Evolutionary conservation across 2,888 invertebrate genomes (phyloP).

Genomic region (Magallana nippona): DNA sequence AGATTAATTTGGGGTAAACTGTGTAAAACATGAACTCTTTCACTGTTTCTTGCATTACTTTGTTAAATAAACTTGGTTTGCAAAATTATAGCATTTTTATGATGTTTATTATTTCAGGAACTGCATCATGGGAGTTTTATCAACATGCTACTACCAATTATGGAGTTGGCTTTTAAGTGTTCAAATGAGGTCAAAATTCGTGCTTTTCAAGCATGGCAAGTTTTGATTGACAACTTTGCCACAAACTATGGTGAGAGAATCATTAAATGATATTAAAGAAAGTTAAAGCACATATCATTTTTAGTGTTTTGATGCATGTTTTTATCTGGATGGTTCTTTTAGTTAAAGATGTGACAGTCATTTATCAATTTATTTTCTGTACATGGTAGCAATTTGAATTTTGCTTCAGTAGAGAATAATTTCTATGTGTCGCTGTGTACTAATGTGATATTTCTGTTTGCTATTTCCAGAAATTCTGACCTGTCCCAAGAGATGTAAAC

Average conservation of each 20-base stretch:
- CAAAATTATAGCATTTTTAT: background rate
- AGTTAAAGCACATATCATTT: too few species aligned
- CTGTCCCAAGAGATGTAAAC: constrained; percentile 73
- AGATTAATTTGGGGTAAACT: too few species aligned
- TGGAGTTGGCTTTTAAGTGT: constrained; percentile 74
- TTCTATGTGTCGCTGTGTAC: too few species aligned
- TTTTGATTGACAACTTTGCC: constrained; percentile 76
- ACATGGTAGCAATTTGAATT: too few species aligned
- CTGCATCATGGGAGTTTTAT: constrained; percentile 72
- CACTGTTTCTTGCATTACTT: too few species aligned
- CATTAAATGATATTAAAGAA: background rate
- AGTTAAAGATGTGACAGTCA: too few species aligned
- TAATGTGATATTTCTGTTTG: background rate
- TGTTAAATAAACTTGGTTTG: background rate
- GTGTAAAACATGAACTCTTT: too few species aligned
- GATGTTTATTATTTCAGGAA: constrained; percentile 59
- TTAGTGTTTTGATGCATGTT: too few species aligned
- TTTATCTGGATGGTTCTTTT: too few species aligned
- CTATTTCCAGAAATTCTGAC: constrained; percentile 69
- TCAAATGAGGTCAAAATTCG: constrained; percentile 62
- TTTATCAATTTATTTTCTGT: too few species aligned
- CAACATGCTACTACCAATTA: constrained; percentile 71
- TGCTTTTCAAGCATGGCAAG: constrained; percentile 74
- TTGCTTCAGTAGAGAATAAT: background rate
- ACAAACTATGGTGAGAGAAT: constrained; percentile 66